Evolutionary conservation across 2,113 vertebrate species (phyloP).

Genomic region (Probosciger aterrimus): DNA sequence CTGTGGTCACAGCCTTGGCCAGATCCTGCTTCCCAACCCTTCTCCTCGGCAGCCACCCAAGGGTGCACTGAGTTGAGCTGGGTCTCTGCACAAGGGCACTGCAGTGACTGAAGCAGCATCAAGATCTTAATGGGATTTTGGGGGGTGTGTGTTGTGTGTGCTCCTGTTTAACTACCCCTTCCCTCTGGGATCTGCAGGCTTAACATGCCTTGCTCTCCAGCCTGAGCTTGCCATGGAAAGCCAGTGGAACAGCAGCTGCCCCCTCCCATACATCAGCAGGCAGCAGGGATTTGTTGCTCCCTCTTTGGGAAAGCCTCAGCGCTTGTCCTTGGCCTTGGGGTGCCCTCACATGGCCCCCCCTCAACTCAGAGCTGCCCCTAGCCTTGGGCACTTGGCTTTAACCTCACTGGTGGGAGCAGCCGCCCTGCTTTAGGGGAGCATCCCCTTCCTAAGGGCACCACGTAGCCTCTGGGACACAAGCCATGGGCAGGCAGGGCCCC

Average conservation of each 20-base stretch:
- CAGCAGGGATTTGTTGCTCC: background rate
- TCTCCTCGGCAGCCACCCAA: background rate
- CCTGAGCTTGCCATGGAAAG: background rate
- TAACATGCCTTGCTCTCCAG: background rate
- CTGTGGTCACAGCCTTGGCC: background rate
- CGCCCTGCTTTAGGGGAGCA: background rate
- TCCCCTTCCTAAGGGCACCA: background rate
- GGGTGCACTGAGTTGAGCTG: background rate
- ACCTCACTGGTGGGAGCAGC: background rate
- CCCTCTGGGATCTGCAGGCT: background rate
- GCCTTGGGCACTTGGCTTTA: background rate
- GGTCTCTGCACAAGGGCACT: background rate
- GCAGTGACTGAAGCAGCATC: background rate
- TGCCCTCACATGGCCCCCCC: background rate
- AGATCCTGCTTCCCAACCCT: background rate
- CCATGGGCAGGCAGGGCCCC: background rate
- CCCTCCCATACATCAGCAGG: constrained; percentile 22
- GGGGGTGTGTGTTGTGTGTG: background rate
- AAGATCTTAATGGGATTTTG: background rate
- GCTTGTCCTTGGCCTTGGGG: background rate
- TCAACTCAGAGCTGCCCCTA: background rate
- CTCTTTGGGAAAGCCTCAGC: background rate
- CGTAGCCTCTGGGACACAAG: background rate
- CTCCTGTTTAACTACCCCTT: background rate
- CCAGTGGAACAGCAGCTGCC: constrained; percentile 19